Evolutionary conservation across 2,113 vertebrate species (phyloP).

Genomic region (Gallinago media): DNA sequence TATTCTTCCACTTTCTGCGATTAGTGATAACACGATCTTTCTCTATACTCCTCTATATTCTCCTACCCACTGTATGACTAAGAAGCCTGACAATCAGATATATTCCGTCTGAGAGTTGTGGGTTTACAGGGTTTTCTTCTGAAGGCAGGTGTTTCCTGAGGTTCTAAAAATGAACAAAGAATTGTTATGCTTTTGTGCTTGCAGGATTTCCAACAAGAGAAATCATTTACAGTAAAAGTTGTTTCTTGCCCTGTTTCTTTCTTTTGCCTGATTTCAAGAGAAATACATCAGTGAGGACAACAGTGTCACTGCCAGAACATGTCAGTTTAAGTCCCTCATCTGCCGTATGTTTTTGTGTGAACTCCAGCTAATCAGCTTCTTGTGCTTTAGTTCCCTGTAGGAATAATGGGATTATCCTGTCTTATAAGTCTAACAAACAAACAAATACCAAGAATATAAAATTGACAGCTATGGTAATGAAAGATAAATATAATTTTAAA

Average conservation of each 20-base stretch:
- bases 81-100: neutral
- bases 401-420: neutral
- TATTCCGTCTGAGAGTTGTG: neutral
- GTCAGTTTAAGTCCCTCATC: neutral
- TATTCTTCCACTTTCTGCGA: neutral
- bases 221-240: neutral
- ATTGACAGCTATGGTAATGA: neutral
- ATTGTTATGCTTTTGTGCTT: neutral
- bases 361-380: neutral
- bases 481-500: neutral
- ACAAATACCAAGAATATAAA: neutral
- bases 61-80: neutral
- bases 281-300: neutral
- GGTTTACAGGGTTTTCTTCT: neutral
- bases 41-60: neutral
- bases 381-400: neutral
- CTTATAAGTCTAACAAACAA: neutral
- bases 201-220: neutral
- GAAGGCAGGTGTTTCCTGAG: constrained; percentile 27
- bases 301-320: neutral
- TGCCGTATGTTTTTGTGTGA: neutral
- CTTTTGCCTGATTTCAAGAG: neutral
- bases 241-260: neutral
- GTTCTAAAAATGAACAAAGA: neutral
- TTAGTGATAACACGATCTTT: neutral